These are phyloP conservation scores for Eulemur macaco DNA, from an alignment of 2,113 vertebrate genomes.

Conservation along the genomic window DNA sequence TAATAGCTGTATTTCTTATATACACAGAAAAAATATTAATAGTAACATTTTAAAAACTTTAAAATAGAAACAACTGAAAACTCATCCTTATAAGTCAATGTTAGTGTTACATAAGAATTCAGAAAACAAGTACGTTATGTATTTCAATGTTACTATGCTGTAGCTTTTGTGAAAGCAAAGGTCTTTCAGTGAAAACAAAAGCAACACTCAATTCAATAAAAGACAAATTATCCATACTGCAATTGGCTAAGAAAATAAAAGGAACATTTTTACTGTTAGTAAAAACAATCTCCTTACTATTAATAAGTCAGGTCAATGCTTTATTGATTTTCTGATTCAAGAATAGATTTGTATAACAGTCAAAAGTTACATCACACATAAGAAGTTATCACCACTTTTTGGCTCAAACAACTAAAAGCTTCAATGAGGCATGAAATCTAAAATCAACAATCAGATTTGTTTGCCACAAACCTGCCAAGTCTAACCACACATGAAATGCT, in stretches of 20 bases:
- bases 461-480: not conserved
- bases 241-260: not conserved
- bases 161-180: not conserved
- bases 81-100: not conserved
- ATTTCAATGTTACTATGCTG: not conserved
- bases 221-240: not conserved
- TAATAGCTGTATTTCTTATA: not conserved
- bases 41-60: not conserved
- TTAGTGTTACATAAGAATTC: not conserved
- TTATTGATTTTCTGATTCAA: not conserved
- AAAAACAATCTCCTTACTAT: not conserved
- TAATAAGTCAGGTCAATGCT: not conserved
- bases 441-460: slow-evolving; percentile 39
- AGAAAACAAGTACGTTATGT: not conserved
- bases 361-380: not conserved
- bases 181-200: not conserved
- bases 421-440: slow-evolving; percentile 54
- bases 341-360: not conserved
- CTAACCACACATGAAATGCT: slow-evolving; percentile 34
- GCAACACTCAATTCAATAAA: not conserved
- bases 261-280: not conserved
- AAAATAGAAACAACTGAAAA: slow-evolving; percentile 44
- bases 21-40: not conserved
- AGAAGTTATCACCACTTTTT: slow-evolving; percentile 32
- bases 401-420: slow-evolving; percentile 1